Evolutionary conservation across 2,888 invertebrate species (phyloP).

Genomic region (Melinaea menophilus): DNA sequence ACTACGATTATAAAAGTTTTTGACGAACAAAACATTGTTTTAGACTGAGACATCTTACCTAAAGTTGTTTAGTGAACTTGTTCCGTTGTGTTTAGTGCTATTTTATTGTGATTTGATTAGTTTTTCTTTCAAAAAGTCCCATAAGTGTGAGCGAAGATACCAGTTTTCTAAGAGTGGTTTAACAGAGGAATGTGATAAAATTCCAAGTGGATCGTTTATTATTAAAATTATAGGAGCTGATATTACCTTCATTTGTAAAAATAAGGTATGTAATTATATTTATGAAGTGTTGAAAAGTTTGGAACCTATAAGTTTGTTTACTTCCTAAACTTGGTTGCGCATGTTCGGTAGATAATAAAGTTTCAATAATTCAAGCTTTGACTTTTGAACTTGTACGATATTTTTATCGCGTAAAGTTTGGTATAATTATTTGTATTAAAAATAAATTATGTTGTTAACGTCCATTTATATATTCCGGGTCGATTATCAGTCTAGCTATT

Average conservation of each 20-base stretch:
- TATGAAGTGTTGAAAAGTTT: conserved; percentile 49
- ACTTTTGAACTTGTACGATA: conserved; percentile 23
- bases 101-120: conserved; percentile 45
- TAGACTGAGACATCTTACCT: conserved; percentile 46
- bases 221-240: conserved; percentile 49
- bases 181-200: conserved; percentile 67
- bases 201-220: conserved; percentile 65
- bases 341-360: conserved; percentile 52
- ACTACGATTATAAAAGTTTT: conserved; percentile 67
- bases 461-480: neutral
- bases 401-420: conserved; percentile 7
- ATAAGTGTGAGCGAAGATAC: conserved; percentile 62
- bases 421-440: neutral
- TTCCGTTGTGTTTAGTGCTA: conserved; percentile 42
- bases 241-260: conserved; percentile 43
- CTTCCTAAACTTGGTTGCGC: conserved; percentile 59
- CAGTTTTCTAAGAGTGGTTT: conserved; percentile 68
- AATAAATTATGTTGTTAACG: neutral
- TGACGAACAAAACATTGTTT: conserved; percentile 45
- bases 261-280: conserved; percentile 53
- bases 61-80: conserved; percentile 43
- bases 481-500: conserved; percentile 12
- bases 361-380: conserved; percentile 31
- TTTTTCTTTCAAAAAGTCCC: conserved; percentile 67
- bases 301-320: conserved; percentile 66